Percentiles rank a stretch among this genome's conserved stretches.
These are phyloP conservation scores for Panulirus ornatus DNA, from an alignment of 1,140 invertebrate species.

Conservation along the genomic window DNA sequence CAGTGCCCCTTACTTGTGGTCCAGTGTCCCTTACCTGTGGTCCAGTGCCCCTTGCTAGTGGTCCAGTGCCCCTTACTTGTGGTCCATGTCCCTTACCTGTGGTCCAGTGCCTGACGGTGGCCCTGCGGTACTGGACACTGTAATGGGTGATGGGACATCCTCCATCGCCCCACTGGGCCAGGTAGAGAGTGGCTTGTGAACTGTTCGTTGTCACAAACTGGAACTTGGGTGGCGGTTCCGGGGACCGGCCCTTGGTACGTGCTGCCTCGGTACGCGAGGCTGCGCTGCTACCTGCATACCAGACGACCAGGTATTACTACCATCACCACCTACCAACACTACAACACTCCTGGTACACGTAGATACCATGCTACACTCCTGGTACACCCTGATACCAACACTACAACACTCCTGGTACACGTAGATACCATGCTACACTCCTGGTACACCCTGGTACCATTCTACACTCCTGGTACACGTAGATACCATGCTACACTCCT, in stretches of 20 bases:
- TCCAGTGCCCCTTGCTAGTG: not conserved
- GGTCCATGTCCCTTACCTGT: conserved; percentile 39
- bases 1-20: no score
- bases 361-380: no score
- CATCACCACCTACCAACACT: no score
- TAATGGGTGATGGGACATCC: conserved; percentile 84
- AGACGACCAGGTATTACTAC: no score
- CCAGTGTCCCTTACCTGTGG: not conserved
- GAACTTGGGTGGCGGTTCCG: conserved; percentile 83
- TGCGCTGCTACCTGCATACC: conserved; percentile 59
- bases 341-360: no score
- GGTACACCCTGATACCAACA: no score
- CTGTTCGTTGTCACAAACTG: conserved; percentile 82
- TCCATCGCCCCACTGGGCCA: conserved; percentile 89
- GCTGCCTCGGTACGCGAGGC: conserved; percentile 87
- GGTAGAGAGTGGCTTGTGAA: conserved; percentile 81
- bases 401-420: no score
- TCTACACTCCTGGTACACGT: no score
- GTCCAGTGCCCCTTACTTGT: not conserved
- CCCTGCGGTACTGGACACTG: conserved; percentile 81
- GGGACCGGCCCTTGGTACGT: conserved; percentile 84
- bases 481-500: no score
- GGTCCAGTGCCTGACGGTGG: conserved; percentile 27
- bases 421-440: no score
- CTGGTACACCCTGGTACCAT: no score